Evolutionary conservation across 2,888 invertebrate genomes (phyloP), one percentile per base, ranked within the genome.

Genomic region (Allygus modestus): DNA sequence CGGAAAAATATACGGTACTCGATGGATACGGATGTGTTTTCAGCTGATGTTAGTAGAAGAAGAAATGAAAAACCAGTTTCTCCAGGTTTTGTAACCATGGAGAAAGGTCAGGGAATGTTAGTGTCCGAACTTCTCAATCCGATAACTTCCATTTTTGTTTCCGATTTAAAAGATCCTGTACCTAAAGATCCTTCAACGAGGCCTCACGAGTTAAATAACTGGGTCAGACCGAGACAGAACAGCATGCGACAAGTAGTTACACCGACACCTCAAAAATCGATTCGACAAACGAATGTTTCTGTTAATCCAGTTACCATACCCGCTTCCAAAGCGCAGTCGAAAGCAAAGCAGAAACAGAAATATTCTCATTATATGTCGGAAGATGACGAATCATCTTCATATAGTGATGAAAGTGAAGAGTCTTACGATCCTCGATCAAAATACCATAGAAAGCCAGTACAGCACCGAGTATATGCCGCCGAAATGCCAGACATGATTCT

Each of bases 101-200:
- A 79, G 17, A 54, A 23, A 58, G 79, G 79, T 20, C 46, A 46
- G 12, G 41, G 41, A 23, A 58, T 79, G 31, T 79, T 79, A 17
- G 79, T 79, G n/a, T 79, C 79, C 23, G 79, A 79, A 11, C 9
- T 79, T 17, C 79, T 79, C 2, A 79, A 58, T 33, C 79, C 79
- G 5, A 79, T 79, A 79, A 79, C 79, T 58, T 79, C 79, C 12
- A 28, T 79, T 54, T 79, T 79, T 51, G 37, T 79, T 31, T 33
- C 79, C 15, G 79, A 79, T 33, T 79, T 79, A 20, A 79, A 79
- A 58, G 37, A 79, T 20, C 79, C 58, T 9, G 58, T 79, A 17
- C 79, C 79, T n/a, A 79, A 79, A 79, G 79, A 79, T 37, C 79
- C 79, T 11, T 17, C n/a, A 15, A 58, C 31, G n/a, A 79, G 31